Evolutionary conservation across 2,888 invertebrate genomes (phyloP), one percentile per base, ranked within the genome.

Genomic region (Venustoraphidia nigricollis): DNA sequence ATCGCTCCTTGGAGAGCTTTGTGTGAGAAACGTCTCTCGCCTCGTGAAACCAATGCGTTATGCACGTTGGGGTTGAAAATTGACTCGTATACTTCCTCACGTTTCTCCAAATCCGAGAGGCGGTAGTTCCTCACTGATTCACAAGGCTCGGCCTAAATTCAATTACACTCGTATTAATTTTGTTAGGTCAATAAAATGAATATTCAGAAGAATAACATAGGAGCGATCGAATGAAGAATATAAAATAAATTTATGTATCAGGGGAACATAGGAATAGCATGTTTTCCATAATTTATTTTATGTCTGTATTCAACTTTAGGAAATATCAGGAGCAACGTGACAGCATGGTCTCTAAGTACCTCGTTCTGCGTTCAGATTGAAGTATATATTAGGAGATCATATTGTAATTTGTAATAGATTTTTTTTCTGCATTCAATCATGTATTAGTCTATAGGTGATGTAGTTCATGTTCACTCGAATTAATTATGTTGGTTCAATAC

Each of bases 1-100:
- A 98, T 85, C 34, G 97, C 97, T 5, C 97, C 98, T 63, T 96
- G 94, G 46, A 97, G 71, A 0, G 97, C 97, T 50, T 77, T 77
- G 66, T 96, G 90, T 3, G 88, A 86, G 56, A 98, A 80, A 52
- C 94, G 70, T 48, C 94, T 73, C 57, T 93, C 92, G 11, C 95
- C 95, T 52, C 94, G 76, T 2, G 82, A 76, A 0, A 92, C 75
- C 35, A 94, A 70, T 0, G 86, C 85, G 43, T 87, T 81, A 63
- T 97, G 95, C 3, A 84, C 81, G 0, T 76, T 74, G 2, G 81
- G 79, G 62, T 93, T 86, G 63, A 96, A 92, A 55, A 96, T 85
- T 8, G 92, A 87, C 47, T 88, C 83, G 67, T 92, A 96, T 1
- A 89, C 81, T 57, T 90, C 89, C 48, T 80, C 75, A 0, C 84